Conservation (phyloP, 2,888 invertebrate genomes). For the Lissonota sp. region DNA sequence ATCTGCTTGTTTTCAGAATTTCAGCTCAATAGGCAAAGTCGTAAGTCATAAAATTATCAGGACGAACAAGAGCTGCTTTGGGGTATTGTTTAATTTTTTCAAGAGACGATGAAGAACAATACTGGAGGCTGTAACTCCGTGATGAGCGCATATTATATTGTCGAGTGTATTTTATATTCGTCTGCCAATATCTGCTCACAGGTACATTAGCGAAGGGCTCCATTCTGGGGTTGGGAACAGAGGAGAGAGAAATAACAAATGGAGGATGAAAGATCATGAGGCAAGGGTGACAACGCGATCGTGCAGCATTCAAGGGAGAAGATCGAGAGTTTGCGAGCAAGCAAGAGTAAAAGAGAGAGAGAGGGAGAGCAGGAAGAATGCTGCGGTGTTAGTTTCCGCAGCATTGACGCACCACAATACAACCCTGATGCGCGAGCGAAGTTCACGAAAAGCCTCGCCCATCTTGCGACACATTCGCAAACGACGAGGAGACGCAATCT, state of each 20-base stretch:
- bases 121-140: slow-evolving; percentile 10
- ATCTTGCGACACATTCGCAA: slow-evolving; percentile 57
- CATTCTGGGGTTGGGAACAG: slow-evolving; percentile 18
- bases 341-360: background rate
- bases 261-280: slow-evolving; percentile 32
- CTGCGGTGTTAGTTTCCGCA: slow-evolving; percentile 81
- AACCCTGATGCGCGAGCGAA: slow-evolving; percentile 75
- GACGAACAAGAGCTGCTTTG: slow-evolving; percentile 34
- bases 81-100: slow-evolving; percentile 18
- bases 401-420: slow-evolving; percentile 83
- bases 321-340: slow-evolving; percentile 32
- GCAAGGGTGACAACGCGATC: slow-evolving; percentile 51
- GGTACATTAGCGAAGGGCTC: slow-evolving; percentile 24
- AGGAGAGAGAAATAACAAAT: slow-evolving; percentile 46
- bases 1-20: slow-evolving; percentile 1
- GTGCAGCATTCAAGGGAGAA: slow-evolving; percentile 47
- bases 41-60: background rate
- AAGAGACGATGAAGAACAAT: slow-evolving; percentile 39
- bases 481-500: slow-evolving; percentile 61
- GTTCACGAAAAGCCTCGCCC: slow-evolving; percentile 51
- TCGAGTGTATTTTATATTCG: slow-evolving; percentile 39
- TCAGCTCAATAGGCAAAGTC: too few species aligned
- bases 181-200: slow-evolving; percentile 35
- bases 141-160: slow-evolving; percentile 12
- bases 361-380: slow-evolving; percentile 66